Conservation (phyloP, 2,888 invertebrate species). For the Polia nebulosa region DNA sequence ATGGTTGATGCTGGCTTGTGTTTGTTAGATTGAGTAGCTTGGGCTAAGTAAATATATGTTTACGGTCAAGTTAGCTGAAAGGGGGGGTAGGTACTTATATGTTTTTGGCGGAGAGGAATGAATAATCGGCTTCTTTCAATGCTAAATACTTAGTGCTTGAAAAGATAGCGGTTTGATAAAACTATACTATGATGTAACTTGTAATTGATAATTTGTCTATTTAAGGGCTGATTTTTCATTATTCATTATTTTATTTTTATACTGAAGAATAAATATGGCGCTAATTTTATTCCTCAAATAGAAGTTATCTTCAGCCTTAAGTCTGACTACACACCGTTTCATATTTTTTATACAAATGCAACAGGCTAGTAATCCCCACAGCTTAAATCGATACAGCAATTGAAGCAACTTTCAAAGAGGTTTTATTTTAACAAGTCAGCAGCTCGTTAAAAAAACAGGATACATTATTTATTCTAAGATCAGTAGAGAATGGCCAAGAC, state of each 20-base stretch:
- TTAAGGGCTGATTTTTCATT: background rate
- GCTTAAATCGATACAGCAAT: background rate
- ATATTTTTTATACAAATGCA: background rate
- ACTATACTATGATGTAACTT: background rate
- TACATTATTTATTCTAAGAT: conserved; percentile 45
- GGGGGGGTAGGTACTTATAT: background rate
- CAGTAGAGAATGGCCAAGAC: conserved; percentile 20
- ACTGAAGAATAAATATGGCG: too few relatives aligned
- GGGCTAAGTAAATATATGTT: conserved; percentile 35
- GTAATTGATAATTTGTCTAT: background rate
- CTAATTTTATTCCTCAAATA: too few relatives aligned
- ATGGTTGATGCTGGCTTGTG: conserved; percentile 39
- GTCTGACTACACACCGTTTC: too few relatives aligned
- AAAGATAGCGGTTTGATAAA: background rate
- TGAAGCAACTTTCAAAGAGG: background rate
- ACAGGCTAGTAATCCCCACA: background rate
- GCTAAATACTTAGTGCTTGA: background rate
- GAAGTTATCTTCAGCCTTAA: too few relatives aligned
- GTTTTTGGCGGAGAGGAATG: background rate
- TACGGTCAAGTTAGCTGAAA: conserved; percentile 16
- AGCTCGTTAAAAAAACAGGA: conserved; percentile 41
- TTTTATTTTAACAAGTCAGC: background rate
- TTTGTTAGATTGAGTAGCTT: conserved; percentile 52
- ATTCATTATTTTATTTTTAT: too few relatives aligned
- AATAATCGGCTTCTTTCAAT: background rate